Base-by-base conservation (phyloP, 2,888 invertebrate genomes). In the Pardosa pseudoannulata region DNA sequence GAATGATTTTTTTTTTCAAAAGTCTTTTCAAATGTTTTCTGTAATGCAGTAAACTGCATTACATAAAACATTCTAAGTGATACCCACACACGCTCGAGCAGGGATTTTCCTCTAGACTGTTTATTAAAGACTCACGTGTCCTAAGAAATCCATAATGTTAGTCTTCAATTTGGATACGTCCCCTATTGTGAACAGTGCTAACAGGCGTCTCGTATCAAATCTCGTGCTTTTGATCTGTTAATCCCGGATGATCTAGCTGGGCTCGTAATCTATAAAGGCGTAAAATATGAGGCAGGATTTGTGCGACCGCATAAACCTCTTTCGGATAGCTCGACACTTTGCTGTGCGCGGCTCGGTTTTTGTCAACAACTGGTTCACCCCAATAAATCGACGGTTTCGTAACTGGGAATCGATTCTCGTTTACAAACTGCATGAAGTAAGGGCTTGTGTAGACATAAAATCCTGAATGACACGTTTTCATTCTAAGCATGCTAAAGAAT, bases 201-300 rank as follows among this genome's bases (percentile, higher is more conserved):
- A 72, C 50, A 76, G 76, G 71, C 70, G 65, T 80, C 73, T 64
- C 73, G 73, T 64, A 83, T 76, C 72, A 76, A 71, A 71, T 83
- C 64, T 76, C 70, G 70, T 64, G 76, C 82, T 83, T 83, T 76
- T 83, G 56, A 83, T 83, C 76, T 83, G 70, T 67, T 83, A 83
- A 83, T 83, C 76, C 82, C 36, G 72, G 76, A 83, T 83, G 67
- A 83, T 76, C 82, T 76, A 71, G 64, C 76, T 67, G 32, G 76
- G 39, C 74, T 81, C 82, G 71, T 76, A 80, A 73, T 80, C 80
- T 73, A 80, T 65, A 73, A 80, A 80, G 73, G 80, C 82, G 71
- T 50, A 71, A 76, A 83, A 83, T 70, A 70, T 72, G 72, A 81
- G 64, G 73, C 71, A 19, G 71, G 82, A 65, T 83, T 46, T 27